Evolutionary conservation across 2,888 invertebrate species (phyloP).

Genomic region (Sesia bembeciformis): DNA sequence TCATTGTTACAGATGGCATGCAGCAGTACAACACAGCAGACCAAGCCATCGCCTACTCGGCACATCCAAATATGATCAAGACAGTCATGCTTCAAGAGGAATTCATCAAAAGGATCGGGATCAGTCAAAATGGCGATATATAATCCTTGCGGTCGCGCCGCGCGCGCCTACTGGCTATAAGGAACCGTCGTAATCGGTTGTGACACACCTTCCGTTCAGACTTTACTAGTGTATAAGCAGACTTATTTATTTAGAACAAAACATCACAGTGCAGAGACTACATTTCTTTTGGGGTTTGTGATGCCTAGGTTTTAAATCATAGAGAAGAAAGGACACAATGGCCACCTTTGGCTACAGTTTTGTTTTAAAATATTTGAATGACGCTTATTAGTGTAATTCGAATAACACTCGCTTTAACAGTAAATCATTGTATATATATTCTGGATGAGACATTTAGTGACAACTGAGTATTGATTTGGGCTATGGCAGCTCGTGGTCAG

Average conservation of each 20-base stretch:
- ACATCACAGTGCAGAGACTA: constrained; percentile 60
- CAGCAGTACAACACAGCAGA: constrained; percentile 60
- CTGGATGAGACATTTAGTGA: constrained; percentile 2
- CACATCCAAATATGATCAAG: constrained; percentile 65
- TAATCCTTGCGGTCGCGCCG: constrained; percentile 68
- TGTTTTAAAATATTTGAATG: constrained; percentile 33
- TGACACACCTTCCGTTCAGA: constrained; percentile 66
- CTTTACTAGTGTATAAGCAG: constrained; percentile 63
- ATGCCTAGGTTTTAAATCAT: background rate
- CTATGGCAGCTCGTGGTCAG: constrained; percentile 17
- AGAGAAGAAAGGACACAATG: background rate
- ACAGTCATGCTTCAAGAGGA: constrained; percentile 71
- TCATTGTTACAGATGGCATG: constrained; percentile 53
- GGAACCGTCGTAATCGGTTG: constrained; percentile 69
- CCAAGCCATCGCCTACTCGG: constrained; percentile 48
- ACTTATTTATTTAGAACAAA: constrained; percentile 62
- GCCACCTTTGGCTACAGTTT: constrained; percentile 18
- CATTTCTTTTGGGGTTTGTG: constrained; percentile 5
- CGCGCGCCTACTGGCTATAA: constrained; percentile 67
- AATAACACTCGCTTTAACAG: constrained; percentile 1
- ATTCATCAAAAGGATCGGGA: constrained; percentile 69
- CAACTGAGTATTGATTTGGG: constrained; percentile 5
- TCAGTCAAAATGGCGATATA: constrained; percentile 71
- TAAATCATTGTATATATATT: background rate
- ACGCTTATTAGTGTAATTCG: constrained; percentile 55